phyloP scores from a whole-genome alignment of 2,888 invertebrate species.

The Dysmachus trigonus region DNA sequence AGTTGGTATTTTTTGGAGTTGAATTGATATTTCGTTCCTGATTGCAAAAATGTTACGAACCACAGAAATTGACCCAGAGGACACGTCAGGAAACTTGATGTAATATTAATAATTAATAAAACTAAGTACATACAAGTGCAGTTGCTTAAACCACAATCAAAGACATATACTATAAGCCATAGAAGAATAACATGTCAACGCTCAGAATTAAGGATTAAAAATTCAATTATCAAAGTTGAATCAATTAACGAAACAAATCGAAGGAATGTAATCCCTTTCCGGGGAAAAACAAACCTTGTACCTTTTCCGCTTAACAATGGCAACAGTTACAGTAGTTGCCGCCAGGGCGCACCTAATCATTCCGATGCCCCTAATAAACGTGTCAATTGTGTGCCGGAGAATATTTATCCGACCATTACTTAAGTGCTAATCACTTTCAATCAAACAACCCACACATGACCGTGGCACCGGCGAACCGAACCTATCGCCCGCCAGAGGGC shows the following conservation, averaged over 20 bases:
- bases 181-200: neutral
- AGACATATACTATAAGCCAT: neutral
- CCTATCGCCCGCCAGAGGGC: neutral
- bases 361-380: constrained; percentile 12
- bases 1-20: no score
- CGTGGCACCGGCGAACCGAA: neutral
- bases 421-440: constrained; percentile 33
- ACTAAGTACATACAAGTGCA: no score
- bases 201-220: neutral
- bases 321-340: neutral
- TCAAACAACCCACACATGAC: constrained; percentile 18
- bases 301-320: neutral
- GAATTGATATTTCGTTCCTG: no score
- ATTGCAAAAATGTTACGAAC: no score
- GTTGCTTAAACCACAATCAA: no score
- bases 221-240: neutral
- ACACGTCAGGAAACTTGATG: no score
- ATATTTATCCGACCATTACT: constrained; percentile 31
- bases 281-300: neutral
- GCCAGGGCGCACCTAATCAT: neutral
- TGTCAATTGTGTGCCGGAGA: constrained; percentile 23
- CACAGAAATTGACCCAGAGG: no score
- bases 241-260: neutral
- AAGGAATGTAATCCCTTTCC: neutral
- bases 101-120: no score